Evolutionary conservation across 2,888 invertebrate genomes (phyloP).

Genomic region (Hofmannophila pseudospretella): DNA sequence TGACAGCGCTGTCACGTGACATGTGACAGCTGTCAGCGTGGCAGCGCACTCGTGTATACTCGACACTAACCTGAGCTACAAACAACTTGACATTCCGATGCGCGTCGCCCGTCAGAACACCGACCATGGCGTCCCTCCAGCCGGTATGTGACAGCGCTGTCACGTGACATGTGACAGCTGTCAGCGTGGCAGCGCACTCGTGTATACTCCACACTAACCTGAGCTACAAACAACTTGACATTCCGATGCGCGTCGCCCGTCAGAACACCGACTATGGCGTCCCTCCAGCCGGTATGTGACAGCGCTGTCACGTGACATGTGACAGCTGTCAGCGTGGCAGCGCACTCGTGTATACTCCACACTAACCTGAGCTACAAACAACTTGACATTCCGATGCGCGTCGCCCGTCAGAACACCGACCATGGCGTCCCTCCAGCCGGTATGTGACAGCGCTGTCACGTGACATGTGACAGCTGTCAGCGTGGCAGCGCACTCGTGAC

Average conservation of each 20-base stretch:
- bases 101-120: not conserved
- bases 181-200: not conserved
- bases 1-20: constrained; percentile 23
- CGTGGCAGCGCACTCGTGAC: constrained; percentile 35
- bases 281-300: no score
- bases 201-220: constrained; percentile 26
- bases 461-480: constrained; percentile 36
- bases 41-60: constrained; percentile 40
- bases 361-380: constrained; percentile 46
- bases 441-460: constrained; percentile 16
- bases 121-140: no score
- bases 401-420: constrained; percentile 12
- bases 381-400: constrained; percentile 24
- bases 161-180: no score
- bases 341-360: not conserved
- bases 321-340: no score
- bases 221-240: constrained; percentile 39
- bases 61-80: no score
- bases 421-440: constrained; percentile 20
- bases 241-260: constrained; percentile 13
- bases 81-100: not conserved
- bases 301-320: not conserved
- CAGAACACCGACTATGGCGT: no score
- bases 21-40: constrained; percentile 33
- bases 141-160: no score